Base-by-base conservation (phyloP, 2,113 vertebrate species). In the Passer montanus region DNA sequence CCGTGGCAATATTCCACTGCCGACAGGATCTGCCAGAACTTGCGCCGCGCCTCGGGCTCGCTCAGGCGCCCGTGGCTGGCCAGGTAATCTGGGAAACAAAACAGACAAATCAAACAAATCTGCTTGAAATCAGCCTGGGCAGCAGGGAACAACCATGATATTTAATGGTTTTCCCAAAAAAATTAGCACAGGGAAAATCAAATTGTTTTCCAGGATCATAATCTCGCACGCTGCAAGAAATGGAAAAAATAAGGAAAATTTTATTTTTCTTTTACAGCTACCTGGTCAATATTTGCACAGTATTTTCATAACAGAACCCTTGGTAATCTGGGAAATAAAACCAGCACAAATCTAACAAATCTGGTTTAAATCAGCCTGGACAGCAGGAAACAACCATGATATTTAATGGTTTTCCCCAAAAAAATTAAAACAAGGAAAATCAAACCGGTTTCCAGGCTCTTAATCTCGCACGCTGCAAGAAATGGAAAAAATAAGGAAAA, bases 11-110 rank as follows among this genome's bases (percentile, higher is more conserved):
- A 99, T 91, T 99, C 99, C 73, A 99, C 99, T 0, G 99, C 99
- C 1, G 99, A 99, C 60, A 99, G 98, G 94, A 99, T 99, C 97
- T 99, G 99, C 99, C 99, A 99, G 98, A 99, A 99, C 96, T 99
- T 99, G 93, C 99, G 98, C 91, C 99, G 98, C 28, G 99, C 99
- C 94, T 99, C 99, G 5, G 99, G 50, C 94, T 99, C 99, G 15
- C 98, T 99, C 85, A 99, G 98, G 24, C 99, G 98, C 43, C 99
- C 99, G 1, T 99, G 99, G 95, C 99, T 99, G 83, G 99, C 99
- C 94, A 99, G 98, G 96, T 99, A 99, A 97, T 99, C 99, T 99
- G 95, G 81, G 62, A 69, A 87, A 9, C 1, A 7, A 60, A 60
- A 47, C 0, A 63, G 97, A 20, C 1, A 5, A 56, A 31, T 6